A percentile compares a stretch with the other conserved stretches of the same genome.
Conservation (phyloP, 30 jellyfish, hydroid and myxozoan genomes). For the Cassiopea xamachana region DNA sequence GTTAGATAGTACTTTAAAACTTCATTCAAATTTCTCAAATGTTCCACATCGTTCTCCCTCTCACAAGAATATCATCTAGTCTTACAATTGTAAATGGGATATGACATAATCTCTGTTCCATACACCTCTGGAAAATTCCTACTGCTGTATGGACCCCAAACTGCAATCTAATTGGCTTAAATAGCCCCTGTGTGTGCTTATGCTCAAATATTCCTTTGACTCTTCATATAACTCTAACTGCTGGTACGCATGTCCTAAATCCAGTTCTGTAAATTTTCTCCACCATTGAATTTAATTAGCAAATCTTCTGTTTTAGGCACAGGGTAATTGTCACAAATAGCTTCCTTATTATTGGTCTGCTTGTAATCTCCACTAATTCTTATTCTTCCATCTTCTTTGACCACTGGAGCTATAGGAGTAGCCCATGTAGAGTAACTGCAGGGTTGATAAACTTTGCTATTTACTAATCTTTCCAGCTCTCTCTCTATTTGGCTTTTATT, state of each 20-base stretch:
- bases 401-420: slow-evolving; percentile 51
- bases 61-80: background rate
- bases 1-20: background rate
- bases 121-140: slow-evolving; percentile 72
- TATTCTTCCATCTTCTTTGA: slow-evolving; percentile 57
- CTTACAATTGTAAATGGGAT: slow-evolving; percentile 38
- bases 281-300: slow-evolving; percentile 61
- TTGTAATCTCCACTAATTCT: slow-evolving; percentile 75
- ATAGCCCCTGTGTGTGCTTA: slow-evolving; percentile 69
- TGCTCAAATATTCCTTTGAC: slow-evolving; percentile 55
- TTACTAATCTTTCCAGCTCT: slow-evolving; percentile 61
- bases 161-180: slow-evolving; percentile 63
- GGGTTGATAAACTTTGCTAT: background rate
- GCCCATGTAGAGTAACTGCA: slow-evolving; percentile 53
- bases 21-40: background rate
- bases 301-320: slow-evolving; percentile 54
- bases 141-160: slow-evolving; percentile 77
- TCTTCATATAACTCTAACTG: slow-evolving; percentile 59
- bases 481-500: slow-evolving; percentile 40
- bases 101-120: slow-evolving; percentile 59
- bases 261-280: slow-evolving; percentile 57
- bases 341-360: slow-evolving; percentile 58
- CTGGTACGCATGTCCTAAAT: slow-evolving; percentile 62
- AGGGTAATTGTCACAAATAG: slow-evolving; percentile 68
- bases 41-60: background rate